Percentiles rank a stretch among this genome's conserved stretches.
phyloP scores from a whole-genome alignment of 1,140 invertebrate genomes.

The Drosophila lowei region DNA sequence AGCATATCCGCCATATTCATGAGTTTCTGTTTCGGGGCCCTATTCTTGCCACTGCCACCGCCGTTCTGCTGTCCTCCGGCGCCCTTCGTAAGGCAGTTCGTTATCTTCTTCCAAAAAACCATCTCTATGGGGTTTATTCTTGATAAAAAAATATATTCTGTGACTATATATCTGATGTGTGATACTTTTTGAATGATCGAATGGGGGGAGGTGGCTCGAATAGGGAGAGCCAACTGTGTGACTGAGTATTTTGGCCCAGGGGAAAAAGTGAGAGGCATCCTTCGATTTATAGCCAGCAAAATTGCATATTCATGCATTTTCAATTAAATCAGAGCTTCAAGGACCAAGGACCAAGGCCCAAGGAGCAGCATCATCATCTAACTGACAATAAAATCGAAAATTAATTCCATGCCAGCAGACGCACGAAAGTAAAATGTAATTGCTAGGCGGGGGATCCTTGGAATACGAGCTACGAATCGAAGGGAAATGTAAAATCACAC shows the following conservation, averaged over 20 bases:
- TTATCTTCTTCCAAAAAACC: slow-evolving; percentile 45
- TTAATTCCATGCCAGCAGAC: slow-evolving; percentile 72
- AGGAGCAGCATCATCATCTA: slow-evolving; percentile 59
- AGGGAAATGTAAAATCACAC: slow-evolving; percentile 65
- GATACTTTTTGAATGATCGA: too few species aligned
- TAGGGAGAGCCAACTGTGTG: slow-evolving; percentile 23
- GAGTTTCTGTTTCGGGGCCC: background rate
- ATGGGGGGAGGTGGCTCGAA: too few species aligned
- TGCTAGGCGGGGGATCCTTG: slow-evolving; percentile 41
- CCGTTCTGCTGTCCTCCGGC: background rate
- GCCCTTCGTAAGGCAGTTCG: slow-evolving; percentile 44
- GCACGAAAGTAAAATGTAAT: slow-evolving; percentile 74
- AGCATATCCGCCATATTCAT: slow-evolving; percentile 40
- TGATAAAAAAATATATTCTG: too few species aligned
- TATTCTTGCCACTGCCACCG: background rate
- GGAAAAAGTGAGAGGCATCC: slow-evolving; percentile 26
- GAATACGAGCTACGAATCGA: slow-evolving; percentile 27
- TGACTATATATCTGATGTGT: too few species aligned
- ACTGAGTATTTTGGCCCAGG: too few species aligned
- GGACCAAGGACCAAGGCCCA: slow-evolving; percentile 37
- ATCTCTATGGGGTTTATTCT: too few species aligned
- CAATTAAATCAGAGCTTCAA: slow-evolving; percentile 79
- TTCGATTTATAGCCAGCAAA: slow-evolving; percentile 60
- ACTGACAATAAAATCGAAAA: slow-evolving; percentile 82
- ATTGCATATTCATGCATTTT: slow-evolving; percentile 82